Base-by-base conservation (phyloP, 2,113 vertebrate species). In the Poeciliopsis retropinna region DNA sequence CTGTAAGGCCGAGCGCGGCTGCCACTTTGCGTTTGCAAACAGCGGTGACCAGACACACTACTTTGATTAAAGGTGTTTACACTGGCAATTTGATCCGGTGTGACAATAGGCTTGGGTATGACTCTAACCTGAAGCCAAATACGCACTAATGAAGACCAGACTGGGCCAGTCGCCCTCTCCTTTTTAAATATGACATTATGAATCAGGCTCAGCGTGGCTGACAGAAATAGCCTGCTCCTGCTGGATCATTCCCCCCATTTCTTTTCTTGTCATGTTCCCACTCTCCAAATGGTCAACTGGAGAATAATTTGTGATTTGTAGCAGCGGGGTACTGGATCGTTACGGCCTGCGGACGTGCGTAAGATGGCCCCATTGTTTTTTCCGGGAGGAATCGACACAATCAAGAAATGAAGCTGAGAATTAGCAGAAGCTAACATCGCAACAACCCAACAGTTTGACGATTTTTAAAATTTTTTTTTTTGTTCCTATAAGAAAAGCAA, bases 51-150 rank as follows among this genome's bases (percentile, higher is more conserved):
- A 85, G 78, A 87, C 87, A 87, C 83, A 79, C 82, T 28, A 79
- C 85, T 83, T 87, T 91, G 89, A 92, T 94, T 93, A 93, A 81
- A 90, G 84, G 86, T 93, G 92, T 94, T 93, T 92, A 90, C 75
- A 82, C 77, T 87, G 78, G 89, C 71, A 84, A 91, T 89, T 51
- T 88, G 90, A 93, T 92, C 89, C 78, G 61, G 69, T 85, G 90
- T 90, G 92, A 93, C 92, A 92, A 91, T 88, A 86, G 89, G 78
- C 79, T 85, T 1, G 54, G 85, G 72, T 73, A 76, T 15, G 79
- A 73, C 78, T 85, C 63, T 41, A 72, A 88, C 86, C 78, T 64
- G 71, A 82, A 91, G 89, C 86, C 72, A 89, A 92, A 93, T 85
- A 86, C 11, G 2, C 75, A 44, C 57, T 93, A 93, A 93, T 92